Evolutionary conservation across 2,888 invertebrate species (phyloP).

Genomic region (Sminthurinus aureus): DNA sequence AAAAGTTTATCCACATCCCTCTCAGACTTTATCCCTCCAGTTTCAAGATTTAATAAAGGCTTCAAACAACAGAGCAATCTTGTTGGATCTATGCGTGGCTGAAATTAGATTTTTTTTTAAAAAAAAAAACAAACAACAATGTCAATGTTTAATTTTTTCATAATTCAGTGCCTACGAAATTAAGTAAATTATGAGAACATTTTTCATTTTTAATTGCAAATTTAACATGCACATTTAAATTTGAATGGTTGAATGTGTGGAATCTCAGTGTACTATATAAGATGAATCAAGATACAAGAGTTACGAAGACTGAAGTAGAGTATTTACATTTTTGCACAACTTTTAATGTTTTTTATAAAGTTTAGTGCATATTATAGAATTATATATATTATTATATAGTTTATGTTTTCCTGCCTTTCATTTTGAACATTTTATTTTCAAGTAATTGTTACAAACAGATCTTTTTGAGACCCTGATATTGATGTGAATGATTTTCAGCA

Average conservation of each 20-base stretch:
- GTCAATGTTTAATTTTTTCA: no score
- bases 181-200: no score
- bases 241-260: neutral
- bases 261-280: neutral
- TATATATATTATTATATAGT: neutral
- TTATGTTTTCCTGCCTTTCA: neutral
- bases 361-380: neutral
- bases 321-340: neutral
- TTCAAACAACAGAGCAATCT: slow-evolving; percentile 88
- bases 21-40: slow-evolving; percentile 86
- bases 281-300: neutral
- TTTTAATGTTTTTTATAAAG: neutral
- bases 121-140: no score
- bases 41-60: slow-evolving; percentile 77
- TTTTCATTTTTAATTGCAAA: no score
- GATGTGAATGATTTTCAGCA: neutral
- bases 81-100: slow-evolving; percentile 93
- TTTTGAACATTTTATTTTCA: neutral
- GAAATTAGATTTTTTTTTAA: slow-evolving; percentile 68
- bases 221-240: neutral
- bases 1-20: slow-evolving; percentile 88
- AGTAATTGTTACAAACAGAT: neutral
- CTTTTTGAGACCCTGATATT: neutral
- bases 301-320: neutral
- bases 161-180: no score